Evolutionary conservation across 2,888 invertebrate genomes (phyloP).

Genomic region (Nesidiocoris tenuis): DNA sequence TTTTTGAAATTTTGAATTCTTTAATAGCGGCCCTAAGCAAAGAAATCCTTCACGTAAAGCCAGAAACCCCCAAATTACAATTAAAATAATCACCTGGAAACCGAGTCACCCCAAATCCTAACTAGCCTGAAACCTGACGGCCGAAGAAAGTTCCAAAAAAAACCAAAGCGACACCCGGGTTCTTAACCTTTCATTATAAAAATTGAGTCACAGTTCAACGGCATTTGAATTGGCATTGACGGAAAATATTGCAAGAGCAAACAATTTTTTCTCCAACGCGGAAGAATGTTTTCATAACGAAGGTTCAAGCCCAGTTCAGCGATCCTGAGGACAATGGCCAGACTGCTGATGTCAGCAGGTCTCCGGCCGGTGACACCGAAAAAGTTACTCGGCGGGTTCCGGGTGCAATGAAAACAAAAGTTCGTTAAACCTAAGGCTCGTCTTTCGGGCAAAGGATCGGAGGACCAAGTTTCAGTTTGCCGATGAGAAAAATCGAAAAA

Average conservation of each 20-base stretch:
- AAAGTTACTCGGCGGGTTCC: background rate
- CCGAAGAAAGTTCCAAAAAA: too few relatives aligned
- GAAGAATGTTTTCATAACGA: background rate
- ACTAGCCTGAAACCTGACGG: too few relatives aligned
- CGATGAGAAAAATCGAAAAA: background rate
- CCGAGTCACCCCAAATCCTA: too few relatives aligned
- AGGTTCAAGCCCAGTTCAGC: background rate
- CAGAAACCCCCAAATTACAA: too few relatives aligned
- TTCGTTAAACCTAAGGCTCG: background rate
- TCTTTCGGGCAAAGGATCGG: too few relatives aligned
- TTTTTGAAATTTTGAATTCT: too few relatives aligned
- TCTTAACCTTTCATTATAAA: background rate
- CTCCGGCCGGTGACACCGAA: background rate
- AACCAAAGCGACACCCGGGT: too few relatives aligned
- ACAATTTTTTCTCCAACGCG: background rate
- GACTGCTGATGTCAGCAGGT: background rate
- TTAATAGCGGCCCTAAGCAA: too few relatives aligned
- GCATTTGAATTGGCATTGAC: background rate
- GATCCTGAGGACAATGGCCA: background rate
- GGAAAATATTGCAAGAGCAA: background rate
- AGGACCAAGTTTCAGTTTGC: background rate
- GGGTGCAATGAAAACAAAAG: background rate
- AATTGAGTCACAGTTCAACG: background rate
- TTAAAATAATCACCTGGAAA: too few relatives aligned
- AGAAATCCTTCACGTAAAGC: too few relatives aligned